phyloP scores from a whole-genome alignment of 2,888 invertebrate species.

The Autographa gamma region DNA sequence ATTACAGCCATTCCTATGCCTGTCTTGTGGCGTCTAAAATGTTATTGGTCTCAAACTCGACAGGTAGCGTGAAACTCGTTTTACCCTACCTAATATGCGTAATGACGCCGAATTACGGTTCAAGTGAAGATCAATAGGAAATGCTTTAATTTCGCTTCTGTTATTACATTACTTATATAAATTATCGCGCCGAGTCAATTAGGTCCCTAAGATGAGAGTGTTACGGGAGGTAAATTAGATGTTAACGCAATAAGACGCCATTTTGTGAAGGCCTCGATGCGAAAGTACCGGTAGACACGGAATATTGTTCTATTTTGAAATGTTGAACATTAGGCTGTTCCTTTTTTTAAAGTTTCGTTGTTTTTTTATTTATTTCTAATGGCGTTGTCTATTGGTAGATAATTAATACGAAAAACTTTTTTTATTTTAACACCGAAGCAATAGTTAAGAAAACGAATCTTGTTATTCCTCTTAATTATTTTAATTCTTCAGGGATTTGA shows the following conservation, averaged over 20 bases:
- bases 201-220: conserved; percentile 66
- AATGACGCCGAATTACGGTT: conserved; percentile 15
- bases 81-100: conserved; percentile 20
- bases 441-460: neutral
- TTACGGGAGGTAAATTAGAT: conserved; percentile 68
- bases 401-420: too few relatives aligned
- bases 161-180: conserved; percentile 53
- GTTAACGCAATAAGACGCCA: conserved; percentile 70
- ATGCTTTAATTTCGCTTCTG: conserved; percentile 36
- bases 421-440: too few relatives aligned
- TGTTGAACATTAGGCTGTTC: neutral
- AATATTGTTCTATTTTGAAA: neutral
- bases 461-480: neutral
- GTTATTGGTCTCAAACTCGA: conserved; percentile 47
- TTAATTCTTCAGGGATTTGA: neutral
- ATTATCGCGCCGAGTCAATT: conserved; percentile 61
- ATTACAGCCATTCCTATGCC: conserved; percentile 59
- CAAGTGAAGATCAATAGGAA: conserved; percentile 28
- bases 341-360: neutral
- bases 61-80: conserved; percentile 26
- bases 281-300: conserved; percentile 24
- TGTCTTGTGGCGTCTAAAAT: conserved; percentile 57
- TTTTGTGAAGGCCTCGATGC: conserved; percentile 36
- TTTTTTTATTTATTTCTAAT: too few relatives aligned
- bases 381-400: too few relatives aligned